Percentiles rank a stretch among this genome's conserved stretches.
Conservation (phyloP, 2,113 vertebrate species). For the Dromiciops gliroides region DNA sequence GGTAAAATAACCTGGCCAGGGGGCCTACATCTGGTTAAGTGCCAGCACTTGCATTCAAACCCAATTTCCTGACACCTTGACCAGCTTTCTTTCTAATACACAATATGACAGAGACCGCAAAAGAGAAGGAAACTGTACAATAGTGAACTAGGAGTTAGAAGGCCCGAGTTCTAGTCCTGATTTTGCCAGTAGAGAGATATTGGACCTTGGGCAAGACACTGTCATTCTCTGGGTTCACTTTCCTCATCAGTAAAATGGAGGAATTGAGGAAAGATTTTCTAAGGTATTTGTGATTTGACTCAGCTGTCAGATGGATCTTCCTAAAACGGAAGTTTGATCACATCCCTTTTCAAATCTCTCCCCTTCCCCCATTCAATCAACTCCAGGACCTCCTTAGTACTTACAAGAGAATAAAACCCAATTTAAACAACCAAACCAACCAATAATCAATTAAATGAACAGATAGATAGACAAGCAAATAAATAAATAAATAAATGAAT, state of each 20-base stretch:
- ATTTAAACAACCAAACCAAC: too few species aligned
- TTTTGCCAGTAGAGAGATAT: background rate
- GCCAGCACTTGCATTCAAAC: background rate
- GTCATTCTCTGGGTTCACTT: background rate
- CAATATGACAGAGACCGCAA: background rate
- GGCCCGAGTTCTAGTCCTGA: background rate
- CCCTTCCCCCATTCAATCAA: too few species aligned
- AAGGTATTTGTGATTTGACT: background rate
- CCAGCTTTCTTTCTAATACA: background rate
- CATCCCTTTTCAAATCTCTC: too few species aligned
- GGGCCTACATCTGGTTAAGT: too few species aligned
- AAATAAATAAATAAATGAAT: too few species aligned
- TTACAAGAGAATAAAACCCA: too few species aligned
- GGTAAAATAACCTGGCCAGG: too few species aligned
- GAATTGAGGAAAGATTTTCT: background rate
- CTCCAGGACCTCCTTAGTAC: too few species aligned
- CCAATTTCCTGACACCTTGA: background rate
- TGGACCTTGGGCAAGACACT: background rate
- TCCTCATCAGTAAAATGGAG: background rate
- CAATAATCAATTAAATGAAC: too few species aligned
- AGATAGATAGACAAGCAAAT: too few species aligned
- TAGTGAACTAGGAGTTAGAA: background rate
- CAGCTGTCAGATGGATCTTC: too few species aligned
- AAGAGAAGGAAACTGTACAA: background rate
- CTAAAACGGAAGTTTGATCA: too few species aligned